Base-by-base conservation (phyloP, 1,140 invertebrate species). In the Chrysoperla carnea region DNA sequence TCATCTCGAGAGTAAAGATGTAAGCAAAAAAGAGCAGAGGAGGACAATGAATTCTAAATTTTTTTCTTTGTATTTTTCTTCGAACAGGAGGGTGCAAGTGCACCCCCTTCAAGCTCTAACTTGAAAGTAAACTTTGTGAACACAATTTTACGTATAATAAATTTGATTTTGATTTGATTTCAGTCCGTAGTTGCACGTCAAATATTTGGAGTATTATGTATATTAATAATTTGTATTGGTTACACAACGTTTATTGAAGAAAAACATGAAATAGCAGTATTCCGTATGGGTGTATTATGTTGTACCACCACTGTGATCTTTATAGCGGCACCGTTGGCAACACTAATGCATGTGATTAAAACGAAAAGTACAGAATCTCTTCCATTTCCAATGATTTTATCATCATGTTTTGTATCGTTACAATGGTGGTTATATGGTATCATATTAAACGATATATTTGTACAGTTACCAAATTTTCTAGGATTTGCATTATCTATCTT, bases 391-490 rank as follows among this genome's bases (percentile, higher is more conserved):
- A 66, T 86, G 46, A 86, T 87, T 58, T 56, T 81, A 13, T 70
- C 75, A 48, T 79, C 78, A 28, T 79, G 84, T 52, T 61, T 84
- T 38, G 80, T 84, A 2, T 78, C 75, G 28, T 61, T 68, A 27
- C 71, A 84, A 47, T 87, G 84, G 84, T 74, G 75, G 48, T 54
- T 77, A 1, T 87, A 86, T 61, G 84, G 82, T 36, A 56, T 70
- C 44, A 58, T 85, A 42, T 67, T 80, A 48, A 58, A 73, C 36
- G 82, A 87, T 61, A 52, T 59, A 35, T 86, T 78, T 61, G 73
- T 86, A 53, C 70, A 78, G 6, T 9, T 33, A 33, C 31, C 31
- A 2, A 33, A 33, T 12, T 9, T 12, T 9, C 8, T 33, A 12
- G 31, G 31, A 33, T 9, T 33, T 12, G 31, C 31, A 11, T 12